phyloP scores from a whole-genome alignment of 2,113 vertebrate genomes.

The Xyliphius kryptos region DNA sequence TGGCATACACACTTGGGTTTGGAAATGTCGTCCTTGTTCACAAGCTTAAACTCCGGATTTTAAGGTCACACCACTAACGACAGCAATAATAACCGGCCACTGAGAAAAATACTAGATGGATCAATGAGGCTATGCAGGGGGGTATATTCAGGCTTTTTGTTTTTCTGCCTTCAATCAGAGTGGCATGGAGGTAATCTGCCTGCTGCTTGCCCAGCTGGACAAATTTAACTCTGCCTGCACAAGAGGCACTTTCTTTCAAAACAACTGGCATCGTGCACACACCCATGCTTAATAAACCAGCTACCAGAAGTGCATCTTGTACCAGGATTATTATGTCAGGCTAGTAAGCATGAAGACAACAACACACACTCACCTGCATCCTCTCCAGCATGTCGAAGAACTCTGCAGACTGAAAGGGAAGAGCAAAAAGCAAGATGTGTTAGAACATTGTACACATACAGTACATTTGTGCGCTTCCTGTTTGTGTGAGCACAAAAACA shows the following conservation, averaged over 20 bases:
- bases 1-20: too few relatives aligned
- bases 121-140: slow-evolving; percentile 26
- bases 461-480: too few relatives aligned
- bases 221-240: slow-evolving; percentile 4
- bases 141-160: slow-evolving; percentile 22
- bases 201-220: slow-evolving; percentile 17
- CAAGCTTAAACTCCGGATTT: too few relatives aligned
- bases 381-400: slow-evolving; percentile 99
- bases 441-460: too few relatives aligned
- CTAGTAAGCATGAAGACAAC: not conserved
- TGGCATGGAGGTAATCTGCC: slow-evolving; percentile 17
- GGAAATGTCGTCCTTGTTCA: too few relatives aligned
- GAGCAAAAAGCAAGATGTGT: slow-evolving; percentile 28
- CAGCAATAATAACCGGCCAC: slow-evolving; percentile 8
- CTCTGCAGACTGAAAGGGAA: slow-evolving; percentile 82
- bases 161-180: slow-evolving; percentile 44
- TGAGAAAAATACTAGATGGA: slow-evolving; percentile 24
- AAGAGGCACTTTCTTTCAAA: slow-evolving; percentile 16
- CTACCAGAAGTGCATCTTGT: not conserved
- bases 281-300: slow-evolving; percentile 2
- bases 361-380: slow-evolving; percentile 80
- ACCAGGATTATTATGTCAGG: too few relatives aligned
- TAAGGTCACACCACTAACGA: slow-evolving; percentile 5
- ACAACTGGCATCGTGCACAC: slow-evolving; percentile 10
- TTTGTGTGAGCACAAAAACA: too few relatives aligned